Conservation (phyloP, 1,140 invertebrate genomes). For the Temnothorax longispinosus region DNA sequence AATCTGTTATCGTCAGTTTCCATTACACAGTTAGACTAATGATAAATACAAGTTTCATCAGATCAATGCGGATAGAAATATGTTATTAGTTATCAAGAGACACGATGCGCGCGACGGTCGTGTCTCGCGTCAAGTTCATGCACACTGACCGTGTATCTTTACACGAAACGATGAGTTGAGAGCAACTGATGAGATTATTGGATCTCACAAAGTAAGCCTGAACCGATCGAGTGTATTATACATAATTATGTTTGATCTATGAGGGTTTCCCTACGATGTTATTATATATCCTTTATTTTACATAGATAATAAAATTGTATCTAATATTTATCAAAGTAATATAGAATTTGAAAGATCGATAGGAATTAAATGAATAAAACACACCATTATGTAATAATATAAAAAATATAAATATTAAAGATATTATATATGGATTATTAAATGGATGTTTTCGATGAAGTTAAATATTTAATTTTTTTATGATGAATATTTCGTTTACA, state of each 20-base stretch:
- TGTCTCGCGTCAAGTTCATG: no score
- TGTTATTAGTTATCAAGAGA: neutral
- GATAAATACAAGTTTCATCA: neutral
- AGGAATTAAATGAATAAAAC: neutral
- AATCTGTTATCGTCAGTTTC: neutral
- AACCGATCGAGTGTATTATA: neutral
- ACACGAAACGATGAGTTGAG: no score
- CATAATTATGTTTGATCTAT: neutral
- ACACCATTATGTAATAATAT: neutral
- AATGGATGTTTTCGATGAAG: neutral
- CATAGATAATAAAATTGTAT: neutral
- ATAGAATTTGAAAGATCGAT: neutral
- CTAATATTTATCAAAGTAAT: neutral
- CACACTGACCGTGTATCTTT: no score
- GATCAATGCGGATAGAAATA: neutral
- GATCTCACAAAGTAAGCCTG: no score
- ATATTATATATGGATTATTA: neutral
- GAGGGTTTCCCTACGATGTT: neutral
- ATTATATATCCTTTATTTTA: neutral
- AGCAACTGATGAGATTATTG: no score
- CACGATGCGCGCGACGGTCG: no score
- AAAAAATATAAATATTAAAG: neutral
- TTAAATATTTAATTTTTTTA: neutral
- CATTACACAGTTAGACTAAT: neutral
- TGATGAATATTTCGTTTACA: neutral